A percentile compares a stretch with the other conserved stretches of the same genome.
These are phyloP conservation scores for Xestia ashworthii DNA, from an alignment of 2,888 invertebrate species.

Conservation along the genomic window DNA sequence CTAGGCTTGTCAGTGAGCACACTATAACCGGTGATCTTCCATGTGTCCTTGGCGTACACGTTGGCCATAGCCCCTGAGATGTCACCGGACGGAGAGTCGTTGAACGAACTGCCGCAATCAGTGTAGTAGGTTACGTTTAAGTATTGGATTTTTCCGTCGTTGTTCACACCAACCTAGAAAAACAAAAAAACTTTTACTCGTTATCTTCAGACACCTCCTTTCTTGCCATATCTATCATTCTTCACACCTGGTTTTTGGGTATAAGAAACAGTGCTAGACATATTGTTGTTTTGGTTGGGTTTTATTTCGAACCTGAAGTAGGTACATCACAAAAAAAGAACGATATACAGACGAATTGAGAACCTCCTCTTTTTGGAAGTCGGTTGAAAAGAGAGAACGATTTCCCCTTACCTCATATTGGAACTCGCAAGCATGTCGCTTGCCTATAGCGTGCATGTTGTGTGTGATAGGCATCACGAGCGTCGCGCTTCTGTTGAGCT, in stretches of 20 bases:
- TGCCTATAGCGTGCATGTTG: conserved; percentile 92
- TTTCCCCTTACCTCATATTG: conserved; percentile 87
- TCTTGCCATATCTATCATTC: too few relatives aligned
- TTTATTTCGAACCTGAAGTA: too few relatives aligned
- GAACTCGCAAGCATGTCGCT: conserved; percentile 85
- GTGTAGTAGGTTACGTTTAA: conserved; percentile 84
- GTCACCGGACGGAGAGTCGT: conserved; percentile 77
- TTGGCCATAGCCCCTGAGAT: conserved; percentile 77
- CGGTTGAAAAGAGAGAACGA: background rate
- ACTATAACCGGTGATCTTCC: conserved; percentile 86
- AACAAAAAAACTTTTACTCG: background rate
- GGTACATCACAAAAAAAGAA: too few relatives aligned
- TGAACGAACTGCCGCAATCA: conserved; percentile 82
- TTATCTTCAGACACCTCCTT: too few relatives aligned
- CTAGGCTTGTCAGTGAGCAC: conserved; percentile 92
- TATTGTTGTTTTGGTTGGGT: background rate
- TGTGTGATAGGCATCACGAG: conserved; percentile 92
- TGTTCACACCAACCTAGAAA: conserved; percentile 88
- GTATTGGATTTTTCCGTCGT: conserved; percentile 90
- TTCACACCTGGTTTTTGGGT: too few relatives aligned
- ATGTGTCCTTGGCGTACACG: conserved; percentile 89
- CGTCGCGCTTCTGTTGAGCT: conserved; percentile 91
- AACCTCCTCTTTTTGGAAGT: too few relatives aligned
- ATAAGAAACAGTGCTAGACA: background rate
- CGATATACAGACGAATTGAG: too few relatives aligned